phyloP scores from a whole-genome alignment of 2,888 invertebrate genomes.

The Scaptomyza reducta region DNA sequence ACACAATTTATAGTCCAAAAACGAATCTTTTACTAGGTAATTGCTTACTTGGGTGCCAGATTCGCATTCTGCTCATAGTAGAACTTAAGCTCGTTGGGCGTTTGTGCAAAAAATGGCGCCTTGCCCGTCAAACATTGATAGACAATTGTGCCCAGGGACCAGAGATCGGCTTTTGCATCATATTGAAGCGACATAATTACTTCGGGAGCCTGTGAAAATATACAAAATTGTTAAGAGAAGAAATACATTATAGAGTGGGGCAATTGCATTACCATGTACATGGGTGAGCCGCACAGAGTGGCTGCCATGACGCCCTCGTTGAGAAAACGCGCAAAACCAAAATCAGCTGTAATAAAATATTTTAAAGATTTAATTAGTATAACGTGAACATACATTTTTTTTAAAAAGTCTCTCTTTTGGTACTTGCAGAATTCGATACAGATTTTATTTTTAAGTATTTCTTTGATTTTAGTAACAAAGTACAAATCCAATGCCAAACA shows the following conservation, averaged over 20 bases:
- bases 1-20: neutral
- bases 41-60: constrained; percentile 92
- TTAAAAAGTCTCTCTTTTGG: no score
- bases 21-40: neutral
- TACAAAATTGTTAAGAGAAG: neutral
- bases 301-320: constrained; percentile 99
- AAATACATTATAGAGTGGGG: neutral
- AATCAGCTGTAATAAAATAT: constrained; percentile 90
- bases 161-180: constrained; percentile 99
- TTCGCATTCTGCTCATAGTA: constrained; percentile 98
- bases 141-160: constrained; percentile 99
- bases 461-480: no score
- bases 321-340: constrained; percentile 99
- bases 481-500: no score
- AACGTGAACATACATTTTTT: no score
- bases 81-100: constrained; percentile 97
- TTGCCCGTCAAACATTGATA: constrained; percentile 99
- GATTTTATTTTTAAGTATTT: no score
- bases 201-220: constrained; percentile 91
- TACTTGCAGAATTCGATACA: no score
- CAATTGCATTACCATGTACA: constrained; percentile 96
- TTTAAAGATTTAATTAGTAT: no score
- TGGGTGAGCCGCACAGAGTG: constrained; percentile 99
- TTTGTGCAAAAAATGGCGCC: constrained; percentile 99
- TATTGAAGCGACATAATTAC: constrained; percentile 99